Percentiles rank a stretch among this genome's conserved stretches.
Evolutionary conservation across 2,888 invertebrate genomes (phyloP).

Genomic region (Melanostoma scalare): DNA sequence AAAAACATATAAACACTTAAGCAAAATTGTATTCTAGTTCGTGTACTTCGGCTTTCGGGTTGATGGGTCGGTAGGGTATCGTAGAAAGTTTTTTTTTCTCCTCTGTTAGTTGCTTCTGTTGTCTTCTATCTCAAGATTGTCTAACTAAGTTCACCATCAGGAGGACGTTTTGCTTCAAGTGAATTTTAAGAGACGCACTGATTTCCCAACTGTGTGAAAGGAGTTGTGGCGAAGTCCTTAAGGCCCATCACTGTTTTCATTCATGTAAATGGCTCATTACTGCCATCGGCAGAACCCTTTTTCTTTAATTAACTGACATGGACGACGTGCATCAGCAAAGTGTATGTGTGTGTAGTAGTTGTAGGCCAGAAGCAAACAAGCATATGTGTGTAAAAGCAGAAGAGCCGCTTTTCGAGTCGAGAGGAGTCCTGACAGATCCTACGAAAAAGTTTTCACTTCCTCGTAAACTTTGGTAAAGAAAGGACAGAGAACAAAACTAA

Average conservation of each 20-base stretch:
- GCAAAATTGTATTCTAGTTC: constrained; percentile 52
- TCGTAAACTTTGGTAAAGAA: constrained; percentile 24
- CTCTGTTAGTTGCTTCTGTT: not conserved
- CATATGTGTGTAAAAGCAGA: constrained; percentile 37
- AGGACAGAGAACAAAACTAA: constrained; percentile 41
- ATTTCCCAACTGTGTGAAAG: constrained; percentile 48
- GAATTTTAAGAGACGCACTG: constrained; percentile 62
- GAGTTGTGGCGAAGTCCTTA: constrained; percentile 43
- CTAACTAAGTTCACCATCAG: not conserved
- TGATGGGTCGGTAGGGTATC: not conserved
- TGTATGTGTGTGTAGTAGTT: constrained; percentile 11
- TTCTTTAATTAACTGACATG: constrained; percentile 67
- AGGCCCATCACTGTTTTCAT: constrained; percentile 31
- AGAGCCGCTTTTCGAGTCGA: constrained; percentile 34
- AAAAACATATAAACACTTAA: constrained; percentile 67
- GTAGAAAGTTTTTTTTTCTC: constrained; percentile 18
- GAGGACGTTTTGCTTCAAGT: constrained; percentile 46
- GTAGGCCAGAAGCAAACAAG: constrained; percentile 55
- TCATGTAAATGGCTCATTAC: constrained; percentile 69
- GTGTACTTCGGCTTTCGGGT: not conserved
- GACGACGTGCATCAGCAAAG: constrained; percentile 32
- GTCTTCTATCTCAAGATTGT: not conserved
- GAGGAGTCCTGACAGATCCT: constrained; percentile 50
- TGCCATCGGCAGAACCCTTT: constrained; percentile 68
- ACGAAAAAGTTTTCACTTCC: constrained; percentile 60